Evolutionary conservation across 1,140 invertebrate genomes (phyloP).

Genomic region (Euwallacea fornicatus): DNA sequence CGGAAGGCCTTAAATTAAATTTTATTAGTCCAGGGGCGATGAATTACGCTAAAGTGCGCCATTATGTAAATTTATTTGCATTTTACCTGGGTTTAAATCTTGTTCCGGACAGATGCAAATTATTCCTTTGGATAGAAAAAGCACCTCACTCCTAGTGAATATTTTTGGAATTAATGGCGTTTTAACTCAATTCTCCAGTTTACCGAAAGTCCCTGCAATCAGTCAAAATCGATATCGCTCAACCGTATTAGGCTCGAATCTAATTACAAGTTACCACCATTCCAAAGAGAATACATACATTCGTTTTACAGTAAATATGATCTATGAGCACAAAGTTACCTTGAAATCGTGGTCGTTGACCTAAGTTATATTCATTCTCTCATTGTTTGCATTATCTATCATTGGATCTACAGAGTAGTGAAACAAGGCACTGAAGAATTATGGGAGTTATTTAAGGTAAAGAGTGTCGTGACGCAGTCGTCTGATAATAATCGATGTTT

Average conservation of each 20-base stretch:
- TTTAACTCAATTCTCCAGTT: too few relatives aligned
- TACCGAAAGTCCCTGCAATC: too few relatives aligned
- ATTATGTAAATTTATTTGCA: constrained; percentile 39
- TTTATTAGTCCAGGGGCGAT: constrained; percentile 36
- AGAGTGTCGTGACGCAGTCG: not conserved
- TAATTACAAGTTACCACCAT: too few relatives aligned
- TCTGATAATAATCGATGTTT: too few relatives aligned
- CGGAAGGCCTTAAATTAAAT: constrained; percentile 36
- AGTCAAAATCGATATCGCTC: too few relatives aligned
- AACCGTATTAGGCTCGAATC: too few relatives aligned
- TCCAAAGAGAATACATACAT: not conserved
- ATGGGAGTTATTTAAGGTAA: constrained; percentile 15
- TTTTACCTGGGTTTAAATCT: constrained; percentile 34
- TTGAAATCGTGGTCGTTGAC: constrained; percentile 39
- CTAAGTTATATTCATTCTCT: constrained; percentile 31
- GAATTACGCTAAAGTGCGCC: constrained; percentile 38
- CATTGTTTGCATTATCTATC: constrained; percentile 39
- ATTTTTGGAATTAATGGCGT: not conserved
- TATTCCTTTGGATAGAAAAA: constrained; percentile 15
- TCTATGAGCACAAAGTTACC: constrained; percentile 32
- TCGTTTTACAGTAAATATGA: constrained; percentile 18
- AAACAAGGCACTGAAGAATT: constrained; percentile 4
- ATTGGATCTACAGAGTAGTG: constrained; percentile 28
- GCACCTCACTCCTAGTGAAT: not conserved
- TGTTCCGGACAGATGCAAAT: constrained; percentile 29